Conservation (phyloP, 1,140 invertebrate genomes). For the Drosophila repleta region DNA sequence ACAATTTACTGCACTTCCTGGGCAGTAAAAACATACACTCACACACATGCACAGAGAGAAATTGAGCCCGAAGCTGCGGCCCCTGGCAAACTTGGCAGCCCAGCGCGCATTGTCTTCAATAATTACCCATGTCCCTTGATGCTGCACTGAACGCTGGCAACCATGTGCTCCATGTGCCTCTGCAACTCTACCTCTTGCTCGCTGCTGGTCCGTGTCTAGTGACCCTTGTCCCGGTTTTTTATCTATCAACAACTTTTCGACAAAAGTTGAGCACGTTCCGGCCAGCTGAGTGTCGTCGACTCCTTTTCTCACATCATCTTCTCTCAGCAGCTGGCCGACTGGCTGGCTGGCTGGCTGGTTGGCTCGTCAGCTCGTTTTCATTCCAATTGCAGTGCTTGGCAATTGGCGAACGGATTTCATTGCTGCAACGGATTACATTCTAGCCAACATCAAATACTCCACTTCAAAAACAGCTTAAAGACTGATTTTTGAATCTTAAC, state of each 20-base stretch:
- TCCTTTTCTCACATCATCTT: not conserved
- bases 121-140: slow-evolving; percentile 72
- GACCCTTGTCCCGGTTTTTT: slow-evolving; percentile 58
- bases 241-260: slow-evolving; percentile 68
- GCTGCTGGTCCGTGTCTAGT: slow-evolving; percentile 20
- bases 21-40: slow-evolving; percentile 48
- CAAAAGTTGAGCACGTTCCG: slow-evolving; percentile 58
- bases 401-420: slow-evolving; percentile 30
- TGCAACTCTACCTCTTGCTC: not conserved
- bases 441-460: slow-evolving; percentile 1
- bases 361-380: slow-evolving; percentile 11
- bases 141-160: slow-evolving; percentile 22
- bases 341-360: too few species aligned
- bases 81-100: slow-evolving; percentile 43
- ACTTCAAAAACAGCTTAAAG: not conserved
- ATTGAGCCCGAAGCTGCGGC: slow-evolving; percentile 9
- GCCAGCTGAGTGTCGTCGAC: slow-evolving; percentile 14
- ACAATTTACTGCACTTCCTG: slow-evolving; percentile 77
- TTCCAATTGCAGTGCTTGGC: slow-evolving; percentile 16
- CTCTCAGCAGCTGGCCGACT: not conserved
- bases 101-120: slow-evolving; percentile 69
- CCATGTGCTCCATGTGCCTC: slow-evolving; percentile 22
- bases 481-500: slow-evolving; percentile 3
- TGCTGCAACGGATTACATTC: not conserved
- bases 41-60: slow-evolving; percentile 13